Evolutionary conservation across 2,113 vertebrate genomes (phyloP).

Genomic region (Orientallactaga bullata): DNA sequence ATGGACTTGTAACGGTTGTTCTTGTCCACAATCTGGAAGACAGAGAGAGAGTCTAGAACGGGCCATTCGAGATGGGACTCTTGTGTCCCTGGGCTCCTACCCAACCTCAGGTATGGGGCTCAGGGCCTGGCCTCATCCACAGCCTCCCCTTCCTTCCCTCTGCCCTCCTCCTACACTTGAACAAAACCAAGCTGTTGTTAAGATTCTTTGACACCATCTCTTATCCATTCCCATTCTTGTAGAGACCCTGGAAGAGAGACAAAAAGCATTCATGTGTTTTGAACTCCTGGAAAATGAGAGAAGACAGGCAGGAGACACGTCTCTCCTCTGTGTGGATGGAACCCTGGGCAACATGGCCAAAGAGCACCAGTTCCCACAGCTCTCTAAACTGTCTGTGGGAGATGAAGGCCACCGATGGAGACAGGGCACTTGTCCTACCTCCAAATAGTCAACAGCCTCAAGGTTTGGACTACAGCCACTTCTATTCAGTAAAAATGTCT

Average conservation of each 20-base stretch:
- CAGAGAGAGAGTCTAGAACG: conserved; percentile 51
- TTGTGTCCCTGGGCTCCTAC: neutral
- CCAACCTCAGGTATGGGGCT: neutral
- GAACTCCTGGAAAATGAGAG: neutral
- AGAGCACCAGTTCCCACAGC: rapidly evolving
- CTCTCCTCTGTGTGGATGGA: neutral
- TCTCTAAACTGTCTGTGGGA: neutral
- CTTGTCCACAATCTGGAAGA: conserved; percentile 92
- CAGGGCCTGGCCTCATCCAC: neutral
- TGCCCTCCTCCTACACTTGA: too few species aligned
- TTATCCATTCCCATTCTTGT: neutral
- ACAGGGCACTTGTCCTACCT: rapidly evolving
- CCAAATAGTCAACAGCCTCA: neutral
- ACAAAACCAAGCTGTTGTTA: too few species aligned
- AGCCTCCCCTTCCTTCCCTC: neutral
- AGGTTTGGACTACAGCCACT: neutral
- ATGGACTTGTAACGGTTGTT: conserved; percentile 95
- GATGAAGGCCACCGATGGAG: neutral
- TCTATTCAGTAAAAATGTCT: neutral
- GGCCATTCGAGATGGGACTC: neutral
- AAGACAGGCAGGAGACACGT: neutral
- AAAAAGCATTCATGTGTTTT: neutral
- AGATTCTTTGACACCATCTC: neutral
- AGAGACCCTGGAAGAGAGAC: neutral
- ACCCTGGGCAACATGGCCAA: neutral